Percentiles rank a stretch among this genome's conserved stretches.
These are phyloP conservation scores for Rhinogobius similis DNA, from an alignment of 2,113 vertebrate genomes.

Conservation along the genomic window DNA sequence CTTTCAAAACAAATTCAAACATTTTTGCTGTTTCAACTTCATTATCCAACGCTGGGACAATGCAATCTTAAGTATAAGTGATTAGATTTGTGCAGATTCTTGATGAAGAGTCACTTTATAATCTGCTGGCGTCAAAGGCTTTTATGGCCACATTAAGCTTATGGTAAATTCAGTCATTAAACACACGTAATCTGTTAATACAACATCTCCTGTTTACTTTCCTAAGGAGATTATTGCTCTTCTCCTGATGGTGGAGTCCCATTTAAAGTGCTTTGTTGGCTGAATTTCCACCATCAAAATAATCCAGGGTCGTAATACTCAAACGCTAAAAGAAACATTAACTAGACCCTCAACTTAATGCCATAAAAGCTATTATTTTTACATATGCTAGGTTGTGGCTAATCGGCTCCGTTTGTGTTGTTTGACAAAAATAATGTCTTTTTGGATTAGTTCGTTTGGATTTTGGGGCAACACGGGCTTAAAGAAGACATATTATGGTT, in stretches of 20 bases:
- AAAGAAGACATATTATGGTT: too few species aligned
- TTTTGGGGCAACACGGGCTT: not conserved
- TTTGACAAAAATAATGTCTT: not conserved
- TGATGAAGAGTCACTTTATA: conserved; percentile 12
- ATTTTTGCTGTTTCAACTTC: too few species aligned
- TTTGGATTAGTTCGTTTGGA: not conserved
- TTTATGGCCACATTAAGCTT: conserved; percentile 49
- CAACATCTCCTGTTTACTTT: conserved; percentile 55
- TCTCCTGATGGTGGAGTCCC: conserved; percentile 57
- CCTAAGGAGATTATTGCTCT: conserved; percentile 61
- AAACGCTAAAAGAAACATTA: conserved; percentile 55
- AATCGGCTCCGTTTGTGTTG: conserved; percentile 53
- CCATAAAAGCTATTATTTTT: conserved; percentile 47
- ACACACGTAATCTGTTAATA: conserved; percentile 69
- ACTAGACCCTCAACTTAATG: conserved; percentile 43
- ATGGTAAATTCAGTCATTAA: conserved; percentile 45
- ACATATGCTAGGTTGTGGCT: conserved; percentile 66
- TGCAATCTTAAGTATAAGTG: not conserved
- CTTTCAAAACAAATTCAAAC: too few species aligned
- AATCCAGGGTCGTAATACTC: conserved; percentile 54
- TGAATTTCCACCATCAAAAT: conserved; percentile 37
- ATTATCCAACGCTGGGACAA: too few species aligned
- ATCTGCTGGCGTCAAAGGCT: conserved; percentile 47
- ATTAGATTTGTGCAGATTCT: not conserved
- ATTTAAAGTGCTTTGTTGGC: conserved; percentile 68